These are phyloP conservation scores for Brienomyrus brachyistius DNA, from an alignment of 2,113 vertebrate genomes.

Conservation along the genomic window DNA sequence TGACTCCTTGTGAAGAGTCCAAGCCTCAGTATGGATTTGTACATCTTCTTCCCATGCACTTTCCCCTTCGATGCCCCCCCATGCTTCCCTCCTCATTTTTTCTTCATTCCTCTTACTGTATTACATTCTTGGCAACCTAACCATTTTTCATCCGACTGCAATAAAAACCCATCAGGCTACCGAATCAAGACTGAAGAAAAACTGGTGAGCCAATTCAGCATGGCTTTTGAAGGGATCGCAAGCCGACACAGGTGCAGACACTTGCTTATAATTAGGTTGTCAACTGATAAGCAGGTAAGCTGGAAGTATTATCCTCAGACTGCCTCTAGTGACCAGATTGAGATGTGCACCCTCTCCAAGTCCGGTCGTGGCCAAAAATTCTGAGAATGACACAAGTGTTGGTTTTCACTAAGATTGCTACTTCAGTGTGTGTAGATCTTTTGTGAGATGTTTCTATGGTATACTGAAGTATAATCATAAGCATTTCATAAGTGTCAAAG, in stretches of 20 bases:
- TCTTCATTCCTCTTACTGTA: neutral
- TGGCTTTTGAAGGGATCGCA: neutral
- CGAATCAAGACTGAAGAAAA: neutral
- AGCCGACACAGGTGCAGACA: neutral
- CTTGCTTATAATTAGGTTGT: neutral
- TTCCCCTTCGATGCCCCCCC: neutral
- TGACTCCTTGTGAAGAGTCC: neutral
- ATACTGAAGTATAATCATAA: too few relatives aligned
- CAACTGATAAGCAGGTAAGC: neutral
- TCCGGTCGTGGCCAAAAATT: neutral
- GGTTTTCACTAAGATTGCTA: too few relatives aligned
- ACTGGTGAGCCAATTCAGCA: neutral
- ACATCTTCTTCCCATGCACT: neutral
- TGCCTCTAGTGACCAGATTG: neutral
- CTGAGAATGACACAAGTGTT: too few relatives aligned
- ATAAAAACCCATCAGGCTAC: neutral
- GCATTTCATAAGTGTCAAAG: too few relatives aligned
- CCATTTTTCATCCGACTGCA: neutral
- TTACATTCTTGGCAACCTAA: neutral
- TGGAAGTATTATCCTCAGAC: neutral
- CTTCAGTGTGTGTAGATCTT: too few relatives aligned
- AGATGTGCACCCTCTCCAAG: neutral
- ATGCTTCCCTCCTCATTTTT: neutral
- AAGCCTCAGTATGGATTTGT: neutral
- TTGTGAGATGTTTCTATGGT: too few relatives aligned